phyloP scores from a whole-genome alignment of 2,113 vertebrate species.

The Pseudolaguvia tuberculata region DNA sequence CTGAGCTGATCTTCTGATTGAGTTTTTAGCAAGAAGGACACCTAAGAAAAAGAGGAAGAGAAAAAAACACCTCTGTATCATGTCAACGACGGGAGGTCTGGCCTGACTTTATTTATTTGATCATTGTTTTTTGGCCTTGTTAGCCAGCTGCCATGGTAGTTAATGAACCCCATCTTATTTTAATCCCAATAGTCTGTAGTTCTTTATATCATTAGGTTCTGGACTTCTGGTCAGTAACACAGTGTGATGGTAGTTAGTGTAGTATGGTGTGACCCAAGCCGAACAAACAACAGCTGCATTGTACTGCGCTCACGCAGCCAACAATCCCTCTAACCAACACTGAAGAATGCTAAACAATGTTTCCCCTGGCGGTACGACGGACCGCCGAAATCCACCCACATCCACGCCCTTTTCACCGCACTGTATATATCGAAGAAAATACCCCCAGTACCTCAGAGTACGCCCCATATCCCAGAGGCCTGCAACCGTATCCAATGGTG shows the following conservation, averaged over 20 bases:
- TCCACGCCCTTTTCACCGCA: neutral
- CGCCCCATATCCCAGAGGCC: too few relatives aligned
- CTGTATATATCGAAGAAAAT: neutral
- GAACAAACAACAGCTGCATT: slow-evolving; percentile 7
- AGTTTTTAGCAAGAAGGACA: neutral
- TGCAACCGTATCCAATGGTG: neutral
- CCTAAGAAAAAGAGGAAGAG: neutral
- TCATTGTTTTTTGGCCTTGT: neutral
- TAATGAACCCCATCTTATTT: neutral
- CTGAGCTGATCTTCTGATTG: slow-evolving; percentile 1
- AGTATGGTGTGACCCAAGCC: neutral
- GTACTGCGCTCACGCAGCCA: slow-evolving; percentile 1
- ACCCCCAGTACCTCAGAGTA: neutral
- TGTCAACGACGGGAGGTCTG: neutral
- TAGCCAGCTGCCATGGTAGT: neutral
- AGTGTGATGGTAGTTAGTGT: too few relatives aligned
- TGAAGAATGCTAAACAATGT: slow-evolving; percentile 9
- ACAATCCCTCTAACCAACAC: neutral
- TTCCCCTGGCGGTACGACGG: slow-evolving; percentile 1
- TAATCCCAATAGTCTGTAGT: too few relatives aligned
- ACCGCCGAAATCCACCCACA: neutral
- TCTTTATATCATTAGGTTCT: neutral
- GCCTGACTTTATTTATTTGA: neutral
- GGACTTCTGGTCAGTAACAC: too few relatives aligned
- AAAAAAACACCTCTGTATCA: too few relatives aligned